A percentile compares a stretch with the other conserved stretches of the same genome.
Evolutionary conservation across 2,888 invertebrate species (phyloP).

Genomic region (Meteorus colon): DNA sequence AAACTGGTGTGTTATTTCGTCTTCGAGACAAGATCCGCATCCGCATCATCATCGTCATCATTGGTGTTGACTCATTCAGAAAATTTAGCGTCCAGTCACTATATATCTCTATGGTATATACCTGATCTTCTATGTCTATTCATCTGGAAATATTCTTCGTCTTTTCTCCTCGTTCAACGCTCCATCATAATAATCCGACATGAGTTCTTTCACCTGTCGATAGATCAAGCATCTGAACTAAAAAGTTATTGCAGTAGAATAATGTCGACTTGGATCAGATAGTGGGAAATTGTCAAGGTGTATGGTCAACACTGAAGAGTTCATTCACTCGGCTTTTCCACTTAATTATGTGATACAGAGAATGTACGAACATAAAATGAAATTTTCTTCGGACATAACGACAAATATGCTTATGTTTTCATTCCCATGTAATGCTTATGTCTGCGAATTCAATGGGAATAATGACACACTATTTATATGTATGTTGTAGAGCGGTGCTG

Average conservation of each 20-base stretch:
- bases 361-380: not conserved
- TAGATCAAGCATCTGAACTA: not conserved
- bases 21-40: not conserved
- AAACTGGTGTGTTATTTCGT: slow-evolving; percentile 6
- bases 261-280: not conserved
- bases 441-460: not conserved
- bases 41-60: not conserved
- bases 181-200: not conserved
- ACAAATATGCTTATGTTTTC: too few species aligned
- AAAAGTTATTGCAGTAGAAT: not conserved
- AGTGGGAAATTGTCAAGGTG: not conserved
- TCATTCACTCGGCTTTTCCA: not conserved
- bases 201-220: not conserved
- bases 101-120: not conserved
- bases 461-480: not conserved
- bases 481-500: not conserved
- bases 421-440: not conserved
- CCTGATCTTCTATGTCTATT: not conserved
- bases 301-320: not conserved
- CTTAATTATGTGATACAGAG: too few species aligned
- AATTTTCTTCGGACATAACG: too few species aligned
- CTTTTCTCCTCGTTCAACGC: not conserved
- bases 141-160: slow-evolving; percentile 2
- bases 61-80: not conserved
- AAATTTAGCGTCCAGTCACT: not conserved